A percentile compares a stretch with the other conserved stretches of the same genome.
These are phyloP conservation scores for Larimichthys polyactis DNA, from an alignment of 2,113 vertebrate species.

Conservation along the genomic window DNA sequence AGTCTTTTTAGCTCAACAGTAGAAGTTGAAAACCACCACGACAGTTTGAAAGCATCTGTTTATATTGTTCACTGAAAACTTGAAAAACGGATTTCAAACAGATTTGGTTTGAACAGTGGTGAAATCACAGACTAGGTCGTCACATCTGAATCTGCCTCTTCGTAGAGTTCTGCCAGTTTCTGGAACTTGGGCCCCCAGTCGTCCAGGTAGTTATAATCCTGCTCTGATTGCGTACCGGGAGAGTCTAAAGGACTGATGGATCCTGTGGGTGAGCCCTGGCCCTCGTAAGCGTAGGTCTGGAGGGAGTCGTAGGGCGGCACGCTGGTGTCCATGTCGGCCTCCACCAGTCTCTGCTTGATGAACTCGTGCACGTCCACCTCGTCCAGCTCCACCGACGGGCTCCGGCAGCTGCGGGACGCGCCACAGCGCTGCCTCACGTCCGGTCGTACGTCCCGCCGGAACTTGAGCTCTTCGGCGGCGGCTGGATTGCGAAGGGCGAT, in stretches of 20 bases:
- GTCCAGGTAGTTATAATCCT: conserved; percentile 91
- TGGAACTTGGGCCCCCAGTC: conserved; percentile 96
- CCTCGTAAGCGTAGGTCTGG: conserved; percentile 97
- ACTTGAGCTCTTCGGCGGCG: conserved; percentile 93
- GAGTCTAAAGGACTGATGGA: conserved; percentile 96
- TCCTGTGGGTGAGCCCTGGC: conserved; percentile 91
- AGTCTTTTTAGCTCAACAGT: conserved; percentile 88
- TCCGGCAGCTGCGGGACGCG: conserved; percentile 27
- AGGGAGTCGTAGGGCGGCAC: conserved; percentile 97
- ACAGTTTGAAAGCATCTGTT: conserved; percentile 81
- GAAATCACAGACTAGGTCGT: conserved; percentile 69
- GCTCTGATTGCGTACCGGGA: conserved; percentile 87
- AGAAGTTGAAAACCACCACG: conserved; percentile 82
- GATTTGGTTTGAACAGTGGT: conserved; percentile 76
- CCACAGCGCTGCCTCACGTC: conserved; percentile 80
- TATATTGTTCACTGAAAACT: conserved; percentile 65
- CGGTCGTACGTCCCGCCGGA: conserved; percentile 91
- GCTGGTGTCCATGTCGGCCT: conserved; percentile 92
- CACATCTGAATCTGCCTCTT: conserved; percentile 86
- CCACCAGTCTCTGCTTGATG: conserved; percentile 92
- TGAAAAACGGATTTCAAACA: conserved; percentile 71
- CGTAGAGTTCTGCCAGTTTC: conserved; percentile 95
- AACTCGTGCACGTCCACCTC: conserved; percentile 91
- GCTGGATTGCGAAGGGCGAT: conserved; percentile 93
- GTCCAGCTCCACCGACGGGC: conserved; percentile 80